Conservation (phyloP, 2,888 invertebrate genomes). For the Eurois occulta region DNA sequence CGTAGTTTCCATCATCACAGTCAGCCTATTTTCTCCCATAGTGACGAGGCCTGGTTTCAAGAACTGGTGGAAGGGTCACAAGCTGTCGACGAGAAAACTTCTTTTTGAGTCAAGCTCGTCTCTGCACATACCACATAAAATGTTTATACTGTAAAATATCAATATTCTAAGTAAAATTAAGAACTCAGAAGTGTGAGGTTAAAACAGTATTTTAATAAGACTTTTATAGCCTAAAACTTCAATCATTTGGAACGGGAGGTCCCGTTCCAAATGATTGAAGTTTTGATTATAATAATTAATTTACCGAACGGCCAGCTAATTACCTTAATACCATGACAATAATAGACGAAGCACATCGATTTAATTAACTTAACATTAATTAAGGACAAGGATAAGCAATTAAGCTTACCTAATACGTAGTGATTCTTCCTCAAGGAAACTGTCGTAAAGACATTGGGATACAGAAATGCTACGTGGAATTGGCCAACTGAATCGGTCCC, state of each 20-base stretch:
- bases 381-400: conserved; percentile 18
- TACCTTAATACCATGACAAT: conserved; percentile 16
- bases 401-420: background rate
- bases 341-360: conserved; percentile 10
- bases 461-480: conserved; percentile 3
- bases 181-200: too few species aligned
- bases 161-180: background rate
- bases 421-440: background rate
- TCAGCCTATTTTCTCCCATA: too few species aligned
- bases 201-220: background rate
- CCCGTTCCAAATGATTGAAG: background rate
- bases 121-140: background rate
- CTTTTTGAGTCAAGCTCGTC: too few species aligned
- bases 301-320: conserved; percentile 2
- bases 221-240: too few species aligned
- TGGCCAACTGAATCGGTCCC: conserved; percentile 25
- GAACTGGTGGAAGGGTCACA: too few species aligned
- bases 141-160: background rate
- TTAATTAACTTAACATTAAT: conserved; percentile 34
- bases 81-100: too few species aligned
- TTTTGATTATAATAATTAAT: conserved; percentile 17
- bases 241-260: too few species aligned
- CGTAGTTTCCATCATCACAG: too few species aligned
- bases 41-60: too few species aligned
- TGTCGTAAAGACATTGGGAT: background rate